Evolutionary conservation across 2,113 vertebrate genomes (phyloP), one percentile per base, ranked within the genome.

Genomic region (Motacilla tschutschensis): DNA sequence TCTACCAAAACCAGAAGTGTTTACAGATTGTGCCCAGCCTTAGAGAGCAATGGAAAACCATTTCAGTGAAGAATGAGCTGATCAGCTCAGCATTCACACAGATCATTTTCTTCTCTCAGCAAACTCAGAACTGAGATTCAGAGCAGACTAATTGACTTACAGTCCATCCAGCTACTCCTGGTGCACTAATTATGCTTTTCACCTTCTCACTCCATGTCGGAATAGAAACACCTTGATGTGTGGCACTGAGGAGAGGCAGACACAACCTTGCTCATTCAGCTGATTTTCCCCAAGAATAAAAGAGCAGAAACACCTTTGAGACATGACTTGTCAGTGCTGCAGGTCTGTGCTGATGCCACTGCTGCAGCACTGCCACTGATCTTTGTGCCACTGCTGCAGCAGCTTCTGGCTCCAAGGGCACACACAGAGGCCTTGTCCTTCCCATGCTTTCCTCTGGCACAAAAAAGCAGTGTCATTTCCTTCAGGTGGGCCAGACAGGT

Each of bases 131-230:
- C 93, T 82, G 79, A 93, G 88, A 93, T 80, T 87, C 74, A 92
- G 89, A 92, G 92, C 91, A 88, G 54, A 43, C 76, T 92, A 87
- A 94, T 67, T 95, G 91, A 91, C 85, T 83, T 91, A 53, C 6
- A 91, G 64, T 35, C 85, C 83, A 81, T 51, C 87, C 87, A 86
- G 67, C 79, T 85, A 92, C 88, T 93, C 90, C 87, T 62, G 58
- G 60, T 54, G 54, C 62, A 79, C 78, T 92, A 87, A 93, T 97
- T 93, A 84, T 25, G 77, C 67, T 87, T 94, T 94, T 93, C 80
- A 82, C 93, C 91, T 93, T 85, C 93, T 91, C 69, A 12, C 91
- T 79, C 93, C 78, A 16, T 63, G 44, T 54, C 63, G 22, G 92
- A 89, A 79, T 36, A 64, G 92, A 94, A 90, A 62, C 6, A 8